Evolutionary conservation across 2,888 invertebrate species (phyloP).

Genomic region (Parthenolecanium corni): DNA sequence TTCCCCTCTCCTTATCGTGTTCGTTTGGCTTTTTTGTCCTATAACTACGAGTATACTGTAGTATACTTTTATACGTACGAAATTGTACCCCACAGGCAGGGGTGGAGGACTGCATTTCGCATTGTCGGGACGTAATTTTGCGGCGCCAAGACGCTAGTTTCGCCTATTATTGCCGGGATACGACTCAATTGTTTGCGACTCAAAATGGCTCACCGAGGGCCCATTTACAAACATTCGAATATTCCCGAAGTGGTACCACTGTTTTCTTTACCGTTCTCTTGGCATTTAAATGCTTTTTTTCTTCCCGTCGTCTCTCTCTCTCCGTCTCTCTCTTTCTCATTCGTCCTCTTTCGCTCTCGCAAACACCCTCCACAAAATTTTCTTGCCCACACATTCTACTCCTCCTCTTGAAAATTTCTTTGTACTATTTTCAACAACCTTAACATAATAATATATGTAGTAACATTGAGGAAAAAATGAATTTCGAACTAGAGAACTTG

Average conservation of each 20-base stretch:
- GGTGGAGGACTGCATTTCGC: neutral
- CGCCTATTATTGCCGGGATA: conserved; percentile 23
- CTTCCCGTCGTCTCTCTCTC: neutral
- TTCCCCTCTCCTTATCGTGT: neutral
- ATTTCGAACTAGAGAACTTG: too few species aligned
- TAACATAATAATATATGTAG: too few species aligned
- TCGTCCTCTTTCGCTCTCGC: neutral
- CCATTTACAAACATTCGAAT: conserved; percentile 13
- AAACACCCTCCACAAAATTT: too few species aligned
- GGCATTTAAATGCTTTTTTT: conserved; percentile 13
- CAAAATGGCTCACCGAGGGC: conserved; percentile 22
- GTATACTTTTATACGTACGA: neutral
- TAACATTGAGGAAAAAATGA: too few species aligned
- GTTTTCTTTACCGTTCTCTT: conserved; percentile 7
- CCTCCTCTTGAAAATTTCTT: too few species aligned
- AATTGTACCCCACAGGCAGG: conserved; percentile 8
- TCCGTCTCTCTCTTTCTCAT: neutral
- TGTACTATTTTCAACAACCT: too few species aligned
- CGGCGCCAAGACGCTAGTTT: conserved; percentile 25
- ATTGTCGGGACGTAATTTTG: conserved; percentile 22
- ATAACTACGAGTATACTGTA: too few species aligned
- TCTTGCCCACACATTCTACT: too few species aligned
- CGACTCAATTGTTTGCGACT: conserved; percentile 25
- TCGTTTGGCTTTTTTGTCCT: too few species aligned
- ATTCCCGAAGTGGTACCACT: conserved; percentile 23